phyloP scores from a whole-genome alignment of 1,140 invertebrate species.

The Zaprionus vittiger region DNA sequence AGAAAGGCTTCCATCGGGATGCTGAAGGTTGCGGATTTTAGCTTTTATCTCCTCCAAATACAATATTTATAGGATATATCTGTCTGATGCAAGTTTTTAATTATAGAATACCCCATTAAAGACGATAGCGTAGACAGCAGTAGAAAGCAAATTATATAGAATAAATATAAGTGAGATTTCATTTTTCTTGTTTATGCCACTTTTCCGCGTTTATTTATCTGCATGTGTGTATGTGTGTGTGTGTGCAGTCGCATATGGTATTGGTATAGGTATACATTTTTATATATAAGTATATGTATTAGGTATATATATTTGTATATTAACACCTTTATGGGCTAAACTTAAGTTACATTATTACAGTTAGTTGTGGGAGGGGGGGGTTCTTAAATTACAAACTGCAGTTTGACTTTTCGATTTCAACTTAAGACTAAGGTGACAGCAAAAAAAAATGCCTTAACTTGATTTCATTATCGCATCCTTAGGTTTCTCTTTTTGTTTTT shows the following conservation, averaged over 20 bases:
- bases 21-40: too few relatives aligned
- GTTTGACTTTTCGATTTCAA: conserved; percentile 40
- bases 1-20: too few relatives aligned
- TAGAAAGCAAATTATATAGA: not conserved
- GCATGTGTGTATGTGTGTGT: conserved; percentile 4
- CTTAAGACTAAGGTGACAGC: conserved; percentile 27
- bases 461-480: conserved; percentile 19
- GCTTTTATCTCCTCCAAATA: too few relatives aligned
- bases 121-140: too few relatives aligned
- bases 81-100: too few relatives aligned
- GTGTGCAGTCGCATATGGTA: conserved; percentile 4
- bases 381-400: conserved; percentile 66
- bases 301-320: conserved; percentile 31
- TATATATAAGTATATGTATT: conserved; percentile 13
- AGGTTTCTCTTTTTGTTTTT: conserved; percentile 10
- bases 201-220: conserved; percentile 34
- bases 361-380: conserved; percentile 21
- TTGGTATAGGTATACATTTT: conserved; percentile 9
- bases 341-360: conserved; percentile 62
- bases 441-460: conserved; percentile 68
- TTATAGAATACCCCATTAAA: too few relatives aligned
- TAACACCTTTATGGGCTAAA: conserved; percentile 59
- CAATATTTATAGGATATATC: too few relatives aligned
- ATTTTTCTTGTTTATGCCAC: conserved; percentile 38
- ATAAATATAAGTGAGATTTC: conserved; percentile 2